Conservation (phyloP, 2,113 vertebrate species). For the Cairina moschata region DNA sequence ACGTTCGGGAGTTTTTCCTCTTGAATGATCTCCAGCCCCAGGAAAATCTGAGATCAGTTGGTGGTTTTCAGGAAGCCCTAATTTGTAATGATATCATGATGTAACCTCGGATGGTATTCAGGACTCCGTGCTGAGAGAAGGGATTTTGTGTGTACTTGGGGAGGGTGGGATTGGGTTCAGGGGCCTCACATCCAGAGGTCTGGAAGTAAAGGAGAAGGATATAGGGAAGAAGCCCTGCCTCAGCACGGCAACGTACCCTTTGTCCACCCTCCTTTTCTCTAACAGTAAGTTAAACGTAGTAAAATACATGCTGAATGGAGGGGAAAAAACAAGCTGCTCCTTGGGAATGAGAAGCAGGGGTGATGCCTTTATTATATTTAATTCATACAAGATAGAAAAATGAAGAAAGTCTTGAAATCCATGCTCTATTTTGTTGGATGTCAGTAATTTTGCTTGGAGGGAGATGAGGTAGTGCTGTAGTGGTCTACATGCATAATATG, state of each 20-base stretch:
- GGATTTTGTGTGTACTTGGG: background rate
- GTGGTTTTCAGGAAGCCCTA: background rate
- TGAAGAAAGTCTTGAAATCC: background rate
- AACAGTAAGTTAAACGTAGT: background rate
- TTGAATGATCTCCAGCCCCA: background rate
- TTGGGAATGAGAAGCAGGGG: background rate
- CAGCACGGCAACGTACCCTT: background rate
- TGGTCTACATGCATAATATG: background rate
- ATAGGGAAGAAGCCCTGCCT: background rate
- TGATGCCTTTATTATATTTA: background rate
- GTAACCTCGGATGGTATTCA: background rate
- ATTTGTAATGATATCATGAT: slow-evolving; percentile 54
- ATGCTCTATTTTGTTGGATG: background rate
- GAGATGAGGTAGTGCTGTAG: background rate
- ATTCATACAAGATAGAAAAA: background rate
- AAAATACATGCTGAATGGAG: background rate
- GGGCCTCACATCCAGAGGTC: background rate
- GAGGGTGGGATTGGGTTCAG: background rate
- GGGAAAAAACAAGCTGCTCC: background rate
- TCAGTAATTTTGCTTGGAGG: background rate
- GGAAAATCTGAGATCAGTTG: slow-evolving; percentile 65
- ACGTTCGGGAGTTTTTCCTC: background rate
- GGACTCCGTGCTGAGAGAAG: background rate
- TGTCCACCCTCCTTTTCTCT: background rate
- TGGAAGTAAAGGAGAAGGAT: background rate